Evolutionary conservation across 2,113 vertebrate genomes (phyloP).

Genomic region (Melanocharis versteri): DNA sequence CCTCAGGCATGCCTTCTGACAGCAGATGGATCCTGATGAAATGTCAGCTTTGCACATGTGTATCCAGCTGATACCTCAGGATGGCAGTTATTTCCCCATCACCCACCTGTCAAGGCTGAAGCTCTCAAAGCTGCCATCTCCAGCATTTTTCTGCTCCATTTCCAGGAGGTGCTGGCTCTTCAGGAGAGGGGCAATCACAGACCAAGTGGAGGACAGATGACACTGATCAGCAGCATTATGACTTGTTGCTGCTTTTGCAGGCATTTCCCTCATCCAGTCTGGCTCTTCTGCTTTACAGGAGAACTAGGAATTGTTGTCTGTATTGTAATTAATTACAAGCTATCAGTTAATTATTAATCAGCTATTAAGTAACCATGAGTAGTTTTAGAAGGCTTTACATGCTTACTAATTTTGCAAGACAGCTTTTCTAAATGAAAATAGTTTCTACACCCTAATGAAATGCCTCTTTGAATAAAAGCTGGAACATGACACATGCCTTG

Average conservation of each 20-base stretch:
- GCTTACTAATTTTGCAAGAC: neutral
- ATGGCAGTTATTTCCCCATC: neutral
- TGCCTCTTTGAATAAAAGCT: neutral
- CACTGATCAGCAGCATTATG: rapidly evolving
- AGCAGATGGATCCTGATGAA: neutral
- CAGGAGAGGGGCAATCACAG: neutral
- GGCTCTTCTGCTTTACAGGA: neutral
- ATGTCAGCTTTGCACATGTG: neutral
- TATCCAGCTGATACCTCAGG: neutral
- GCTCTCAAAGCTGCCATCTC: neutral
- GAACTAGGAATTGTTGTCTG: neutral
- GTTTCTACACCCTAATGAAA: neutral
- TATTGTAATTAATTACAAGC: neutral
- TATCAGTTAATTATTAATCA: neutral
- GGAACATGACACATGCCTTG: neutral
- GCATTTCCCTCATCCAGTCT: neutral
- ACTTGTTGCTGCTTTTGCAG: neutral
- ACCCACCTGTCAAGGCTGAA: neutral
- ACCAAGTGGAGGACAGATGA: neutral
- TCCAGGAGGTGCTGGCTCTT: rapidly evolving
- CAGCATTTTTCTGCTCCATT: neutral
- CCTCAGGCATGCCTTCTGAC: no score
- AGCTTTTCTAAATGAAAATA: neutral
- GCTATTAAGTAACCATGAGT: neutral
- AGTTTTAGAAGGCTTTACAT: neutral